Conservation (phyloP, 2,888 invertebrate species). For the Tenodera sinensis region DNA sequence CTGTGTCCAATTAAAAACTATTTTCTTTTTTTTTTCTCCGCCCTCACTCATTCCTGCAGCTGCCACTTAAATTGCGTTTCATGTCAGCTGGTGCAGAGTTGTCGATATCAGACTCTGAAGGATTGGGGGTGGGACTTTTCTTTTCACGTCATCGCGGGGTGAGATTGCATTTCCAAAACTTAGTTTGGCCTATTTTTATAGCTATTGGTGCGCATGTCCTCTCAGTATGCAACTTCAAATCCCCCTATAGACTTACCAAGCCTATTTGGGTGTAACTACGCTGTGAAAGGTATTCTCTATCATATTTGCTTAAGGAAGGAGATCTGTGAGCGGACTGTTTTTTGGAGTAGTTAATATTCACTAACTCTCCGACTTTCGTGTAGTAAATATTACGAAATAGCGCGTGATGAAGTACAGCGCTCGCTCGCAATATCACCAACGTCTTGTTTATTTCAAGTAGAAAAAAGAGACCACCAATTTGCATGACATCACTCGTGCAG, state of each 20-base stretch:
- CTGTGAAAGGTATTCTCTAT: no score
- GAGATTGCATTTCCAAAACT: background rate
- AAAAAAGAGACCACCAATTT: no score
- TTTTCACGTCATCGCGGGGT: background rate
- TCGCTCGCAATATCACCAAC: no score
- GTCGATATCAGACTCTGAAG: background rate
- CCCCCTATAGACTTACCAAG: background rate
- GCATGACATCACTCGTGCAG: no score
- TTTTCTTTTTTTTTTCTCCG: background rate
- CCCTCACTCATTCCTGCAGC: background rate
- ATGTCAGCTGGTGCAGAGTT: background rate
- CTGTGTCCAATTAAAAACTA: background rate
- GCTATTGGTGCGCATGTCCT: background rate
- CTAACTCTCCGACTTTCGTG: no score
- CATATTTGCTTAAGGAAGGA: no score
- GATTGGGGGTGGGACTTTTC: background rate
- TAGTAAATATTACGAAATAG: no score
- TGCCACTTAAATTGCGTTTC: background rate
- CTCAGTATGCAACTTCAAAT: background rate
- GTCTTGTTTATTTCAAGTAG: no score
- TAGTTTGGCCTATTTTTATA: background rate
- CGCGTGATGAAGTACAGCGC: no score
- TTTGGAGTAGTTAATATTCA: no score
- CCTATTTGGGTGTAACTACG: no score
- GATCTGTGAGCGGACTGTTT: no score